Base-by-base conservation (phyloP, 2,113 vertebrate genomes). In the Prionailurus bengalensis region DNA sequence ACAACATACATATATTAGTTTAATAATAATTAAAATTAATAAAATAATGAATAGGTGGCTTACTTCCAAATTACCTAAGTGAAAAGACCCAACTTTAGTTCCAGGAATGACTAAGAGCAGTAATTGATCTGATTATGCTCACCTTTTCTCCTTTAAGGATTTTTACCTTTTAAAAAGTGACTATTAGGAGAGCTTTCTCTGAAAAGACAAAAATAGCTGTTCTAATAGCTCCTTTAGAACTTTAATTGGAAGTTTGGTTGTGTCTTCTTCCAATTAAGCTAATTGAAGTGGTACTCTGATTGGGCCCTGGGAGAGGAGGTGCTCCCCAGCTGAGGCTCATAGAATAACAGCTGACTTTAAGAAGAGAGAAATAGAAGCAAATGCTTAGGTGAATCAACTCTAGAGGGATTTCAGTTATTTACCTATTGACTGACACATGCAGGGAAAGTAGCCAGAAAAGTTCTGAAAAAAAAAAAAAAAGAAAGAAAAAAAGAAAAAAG, bases 251-350 rank as follows among this genome's bases (percentile, higher is more conserved):
- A 98, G 98, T 98, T 97, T 95, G 96, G 97, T 98, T 98, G 98
- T 97, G 92, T 97, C 97, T 98, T 97, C 96, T 98, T 98, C 98
- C 98, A 98, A 98, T 98, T 99, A 99, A 98, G 97, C 97, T 99
- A 99, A 99, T 98, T 98, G 98, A 98, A 55, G n/a, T 98, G 98
- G 94, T 98, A 94, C 95, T 92, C 90, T 96, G 98, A 97, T 97
- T 98, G 98, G 96, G 97, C 89, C 97, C 97, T 95, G 93, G 95
- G 97, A 98, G 97, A 97, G 84, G 91, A 71, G 89, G 91, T 17
- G 82, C 95, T 98, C 95, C 97, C 97, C 86, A 96, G 96, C 96
- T 65, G 97, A 97, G 96, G 14, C 97, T 82, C 73, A 93, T 53
- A 97, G 97, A 76, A 92, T 51, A 97, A 19, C 39, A 92, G 95